Percentiles rank a stretch among this genome's conserved stretches.
Evolutionary conservation across 2,113 vertebrate genomes (phyloP).

Genomic region (Lasiurus cinereus): DNA sequence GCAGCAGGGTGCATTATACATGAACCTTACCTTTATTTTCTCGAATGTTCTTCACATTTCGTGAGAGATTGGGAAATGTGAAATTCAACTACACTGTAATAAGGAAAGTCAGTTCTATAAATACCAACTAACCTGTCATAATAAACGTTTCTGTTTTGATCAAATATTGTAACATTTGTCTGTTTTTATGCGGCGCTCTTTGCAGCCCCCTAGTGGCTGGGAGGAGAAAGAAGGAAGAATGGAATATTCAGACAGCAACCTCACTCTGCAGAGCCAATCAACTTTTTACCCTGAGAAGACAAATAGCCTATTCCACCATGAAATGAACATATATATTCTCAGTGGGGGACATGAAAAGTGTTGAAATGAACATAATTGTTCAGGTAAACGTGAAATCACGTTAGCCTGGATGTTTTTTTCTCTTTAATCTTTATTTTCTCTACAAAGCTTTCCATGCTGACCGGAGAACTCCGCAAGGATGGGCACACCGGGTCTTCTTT

Average conservation of each 20-base stretch:
- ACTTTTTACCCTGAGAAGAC: constrained; percentile 63
- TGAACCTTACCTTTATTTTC: background rate
- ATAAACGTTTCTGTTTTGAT: constrained; percentile 73
- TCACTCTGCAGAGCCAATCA: background rate
- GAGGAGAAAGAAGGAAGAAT: constrained; percentile 35
- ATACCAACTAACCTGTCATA: constrained; percentile 63
- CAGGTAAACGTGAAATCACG: background rate
- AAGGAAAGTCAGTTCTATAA: constrained; percentile 51
- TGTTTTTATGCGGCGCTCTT: constrained; percentile 79
- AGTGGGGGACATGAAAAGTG: background rate
- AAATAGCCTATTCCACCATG: constrained; percentile 15
- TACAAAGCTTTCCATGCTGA: background rate
- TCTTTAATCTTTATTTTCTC: background rate
- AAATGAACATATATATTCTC: background rate
- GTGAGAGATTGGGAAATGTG: background rate
- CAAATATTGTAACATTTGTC: constrained; percentile 53
- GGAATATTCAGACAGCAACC: background rate
- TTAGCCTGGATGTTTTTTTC: background rate
- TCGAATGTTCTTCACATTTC: background rate
- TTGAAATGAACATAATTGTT: constrained; percentile 34
- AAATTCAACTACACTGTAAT: background rate
- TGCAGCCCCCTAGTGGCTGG: constrained; percentile 87
- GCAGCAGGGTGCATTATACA: background rate
- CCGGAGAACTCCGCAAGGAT: background rate
- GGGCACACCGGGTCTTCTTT: background rate